These are phyloP conservation scores for Yponomeuta sedellus DNA, from an alignment of 2,888 invertebrate species.

Conservation along the genomic window DNA sequence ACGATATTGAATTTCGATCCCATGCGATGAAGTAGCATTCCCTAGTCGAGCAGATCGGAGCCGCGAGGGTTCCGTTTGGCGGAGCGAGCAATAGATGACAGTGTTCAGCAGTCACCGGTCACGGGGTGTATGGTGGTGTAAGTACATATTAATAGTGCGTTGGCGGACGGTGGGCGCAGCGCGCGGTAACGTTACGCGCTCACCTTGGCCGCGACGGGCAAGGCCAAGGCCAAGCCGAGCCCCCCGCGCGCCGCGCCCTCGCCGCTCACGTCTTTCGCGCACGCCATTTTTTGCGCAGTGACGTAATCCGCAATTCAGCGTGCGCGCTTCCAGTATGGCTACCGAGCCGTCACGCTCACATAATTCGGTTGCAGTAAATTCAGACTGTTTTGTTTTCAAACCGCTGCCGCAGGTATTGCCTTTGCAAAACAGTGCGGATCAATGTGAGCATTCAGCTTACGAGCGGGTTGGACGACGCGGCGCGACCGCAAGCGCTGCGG, in stretches of 20 bases:
- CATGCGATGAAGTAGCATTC: too few relatives aligned
- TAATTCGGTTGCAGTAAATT: conserved; percentile 20
- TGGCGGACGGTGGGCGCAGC: conserved; percentile 67
- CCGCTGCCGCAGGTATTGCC: neutral
- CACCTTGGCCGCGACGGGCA: conserved; percentile 69
- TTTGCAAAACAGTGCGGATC: neutral
- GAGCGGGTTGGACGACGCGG: too few relatives aligned
- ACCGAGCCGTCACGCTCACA: conserved; percentile 35
- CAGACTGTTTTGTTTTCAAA: conserved; percentile 6
- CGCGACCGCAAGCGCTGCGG: too few relatives aligned
- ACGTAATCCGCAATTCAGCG: conserved; percentile 72
- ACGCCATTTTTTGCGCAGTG: conserved; percentile 67
- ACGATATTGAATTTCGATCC: too few relatives aligned
- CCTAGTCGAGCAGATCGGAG: neutral
- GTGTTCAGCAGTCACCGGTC: neutral
- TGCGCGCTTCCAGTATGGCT: conserved; percentile 58
- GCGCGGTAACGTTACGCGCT: conserved; percentile 54
- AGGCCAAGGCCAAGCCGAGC: conserved; percentile 71
- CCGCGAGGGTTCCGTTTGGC: conserved; percentile 15
- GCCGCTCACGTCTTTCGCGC: conserved; percentile 32
- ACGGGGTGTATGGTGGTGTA: conserved; percentile 17
- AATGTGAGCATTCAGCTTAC: too few relatives aligned
- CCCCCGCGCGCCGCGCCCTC: conserved; percentile 27
- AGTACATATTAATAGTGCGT: conserved; percentile 34
- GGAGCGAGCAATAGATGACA: neutral